phyloP scores from a whole-genome alignment of 2,797 vertebrate species.

The Buceros bicornis region DNA sequence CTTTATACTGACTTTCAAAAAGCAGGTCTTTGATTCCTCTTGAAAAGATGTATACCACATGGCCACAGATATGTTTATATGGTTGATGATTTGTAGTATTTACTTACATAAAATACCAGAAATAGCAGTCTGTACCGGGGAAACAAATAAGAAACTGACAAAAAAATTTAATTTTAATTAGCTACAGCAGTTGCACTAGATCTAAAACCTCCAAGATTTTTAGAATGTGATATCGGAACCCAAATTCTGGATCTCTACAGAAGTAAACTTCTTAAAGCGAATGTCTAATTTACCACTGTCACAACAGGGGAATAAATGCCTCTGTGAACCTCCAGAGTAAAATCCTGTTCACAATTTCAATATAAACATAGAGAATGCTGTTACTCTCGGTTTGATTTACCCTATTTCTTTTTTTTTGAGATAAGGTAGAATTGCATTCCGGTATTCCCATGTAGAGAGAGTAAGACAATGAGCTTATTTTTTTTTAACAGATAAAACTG shows the following conservation, averaged over 20 bases:
- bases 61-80: neutral
- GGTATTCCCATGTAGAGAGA: neutral
- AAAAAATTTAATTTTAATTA: neutral
- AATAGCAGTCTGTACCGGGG: neutral
- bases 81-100: neutral
- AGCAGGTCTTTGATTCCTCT: neutral
- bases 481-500: neutral
- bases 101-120: neutral
- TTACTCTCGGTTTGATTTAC: neutral
- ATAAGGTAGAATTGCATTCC: neutral
- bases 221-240: neutral
- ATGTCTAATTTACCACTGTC: neutral
- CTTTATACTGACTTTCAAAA: neutral
- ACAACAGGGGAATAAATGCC: neutral
- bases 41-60: neutral
- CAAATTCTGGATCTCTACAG: neutral
- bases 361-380: neutral
- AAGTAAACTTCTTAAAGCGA: neutral
- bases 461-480: neutral
- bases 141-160: neutral
- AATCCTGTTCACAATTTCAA: neutral
- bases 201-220: neutral
- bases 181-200: neutral
- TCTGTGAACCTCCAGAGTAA: neutral
- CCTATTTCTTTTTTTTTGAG: neutral